Evolutionary conservation across 2,113 vertebrate genomes (phyloP).

Genomic region (Pygoscelis adeliae): DNA sequence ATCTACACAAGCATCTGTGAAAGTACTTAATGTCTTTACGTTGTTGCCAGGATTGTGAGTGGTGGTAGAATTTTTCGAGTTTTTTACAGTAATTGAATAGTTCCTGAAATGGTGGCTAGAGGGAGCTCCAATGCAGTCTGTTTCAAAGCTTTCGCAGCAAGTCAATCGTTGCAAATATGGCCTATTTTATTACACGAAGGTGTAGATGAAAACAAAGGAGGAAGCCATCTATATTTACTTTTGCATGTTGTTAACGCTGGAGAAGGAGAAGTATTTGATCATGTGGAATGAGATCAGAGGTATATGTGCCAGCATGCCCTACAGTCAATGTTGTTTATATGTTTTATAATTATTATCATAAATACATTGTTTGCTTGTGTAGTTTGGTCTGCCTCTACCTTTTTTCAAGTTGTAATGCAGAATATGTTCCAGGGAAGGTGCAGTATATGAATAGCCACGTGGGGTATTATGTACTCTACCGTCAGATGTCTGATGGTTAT

Average conservation of each 20-base stretch:
- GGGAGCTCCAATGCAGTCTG: slow-evolving; percentile 50
- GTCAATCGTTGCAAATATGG: rapidly evolving
- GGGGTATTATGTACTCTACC: neutral
- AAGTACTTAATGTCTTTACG: rapidly evolving
- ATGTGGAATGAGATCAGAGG: neutral
- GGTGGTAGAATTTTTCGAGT: rapidly evolving
- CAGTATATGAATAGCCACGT: neutral
- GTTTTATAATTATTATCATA: neutral
- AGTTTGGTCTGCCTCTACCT: neutral
- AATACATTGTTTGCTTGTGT: neutral
- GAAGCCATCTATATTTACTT: neutral
- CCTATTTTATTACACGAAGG: rapidly evolving
- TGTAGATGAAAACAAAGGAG: neutral
- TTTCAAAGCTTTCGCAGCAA: rapidly evolving
- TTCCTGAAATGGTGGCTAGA: slow-evolving; percentile 7
- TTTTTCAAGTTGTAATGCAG: neutral
- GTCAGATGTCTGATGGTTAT: neutral
- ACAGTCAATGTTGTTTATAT: rapidly evolving
- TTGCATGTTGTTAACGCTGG: neutral
- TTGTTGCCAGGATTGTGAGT: rapidly evolving
- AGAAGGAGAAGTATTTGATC: neutral
- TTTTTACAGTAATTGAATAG: neutral
- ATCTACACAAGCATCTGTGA: rapidly evolving
- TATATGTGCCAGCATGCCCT: neutral
- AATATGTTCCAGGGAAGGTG: neutral